Percentiles rank a stretch among this genome's conserved stretches.
These are phyloP conservation scores for Caenorhabditis imperialis DNA, from an alignment of 2,888 invertebrate species.

Conservation along the genomic window DNA sequence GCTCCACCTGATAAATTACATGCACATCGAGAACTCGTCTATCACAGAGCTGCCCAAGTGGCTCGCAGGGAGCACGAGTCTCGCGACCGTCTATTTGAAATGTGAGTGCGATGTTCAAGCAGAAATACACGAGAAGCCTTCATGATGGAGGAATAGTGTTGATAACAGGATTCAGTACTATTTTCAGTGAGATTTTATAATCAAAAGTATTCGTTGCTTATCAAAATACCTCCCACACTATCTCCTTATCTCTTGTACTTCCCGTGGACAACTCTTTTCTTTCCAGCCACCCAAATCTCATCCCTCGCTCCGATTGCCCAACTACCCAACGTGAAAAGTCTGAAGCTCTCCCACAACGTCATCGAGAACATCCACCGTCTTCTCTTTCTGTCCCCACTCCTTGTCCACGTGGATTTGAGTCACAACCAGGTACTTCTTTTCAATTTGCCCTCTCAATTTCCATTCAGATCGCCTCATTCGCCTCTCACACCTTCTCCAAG, in stretches of 20 bases:
- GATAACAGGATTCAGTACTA: too few relatives aligned
- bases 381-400: slow-evolving; percentile 53
- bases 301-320: slow-evolving; percentile 64
- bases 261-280: too few relatives aligned
- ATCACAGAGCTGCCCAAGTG: slow-evolving; percentile 68
- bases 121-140: too few relatives aligned
- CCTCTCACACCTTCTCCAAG: slow-evolving; percentile 68
- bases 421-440: slow-evolving; percentile 61
- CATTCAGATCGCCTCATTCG: slow-evolving; percentile 66
- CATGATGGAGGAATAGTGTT: too few relatives aligned
- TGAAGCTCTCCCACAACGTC: slow-evolving; percentile 64
- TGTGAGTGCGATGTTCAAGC: slow-evolving; percentile 18
- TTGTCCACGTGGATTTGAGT: slow-evolving; percentile 68
- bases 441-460: not conserved
- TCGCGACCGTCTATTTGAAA: slow-evolving; percentile 46
- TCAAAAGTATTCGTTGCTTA: too few relatives aligned
- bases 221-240: too few relatives aligned
- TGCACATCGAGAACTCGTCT: slow-evolving; percentile 71
- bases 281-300: slow-evolving; percentile 60
- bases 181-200: too few relatives aligned
- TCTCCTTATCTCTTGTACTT: too few relatives aligned
- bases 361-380: slow-evolving; percentile 60
- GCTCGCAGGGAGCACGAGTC: slow-evolving; percentile 48
- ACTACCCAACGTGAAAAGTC: slow-evolving; percentile 53
- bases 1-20: slow-evolving; percentile 43